Conservation (phyloP, 2,888 invertebrate species). For the Platycnemis pennipes region DNA sequence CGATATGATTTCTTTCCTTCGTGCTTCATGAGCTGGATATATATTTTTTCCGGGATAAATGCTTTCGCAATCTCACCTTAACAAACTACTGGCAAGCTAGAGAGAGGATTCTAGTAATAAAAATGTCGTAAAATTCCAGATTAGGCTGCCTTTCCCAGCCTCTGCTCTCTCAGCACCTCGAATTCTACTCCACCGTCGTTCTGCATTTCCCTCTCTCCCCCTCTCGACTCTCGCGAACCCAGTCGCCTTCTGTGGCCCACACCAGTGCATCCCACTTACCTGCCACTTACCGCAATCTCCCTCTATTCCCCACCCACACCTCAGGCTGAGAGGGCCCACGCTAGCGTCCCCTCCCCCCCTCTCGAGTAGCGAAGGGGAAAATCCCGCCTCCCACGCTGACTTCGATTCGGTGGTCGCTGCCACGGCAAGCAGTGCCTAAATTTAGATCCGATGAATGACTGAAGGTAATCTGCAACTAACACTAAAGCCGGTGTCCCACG, state of each 20-base stretch:
- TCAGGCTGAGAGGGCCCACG: not conserved
- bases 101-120: no score
- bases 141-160: not conserved
- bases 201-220: not conserved
- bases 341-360: not conserved
- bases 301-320: not conserved
- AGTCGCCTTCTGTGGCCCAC: not conserved
- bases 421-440: not conserved
- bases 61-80: no score
- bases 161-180: not conserved
- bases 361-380: not conserved
- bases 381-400: not conserved
- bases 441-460: not conserved
- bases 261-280: not conserved
- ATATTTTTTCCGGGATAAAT: no score
- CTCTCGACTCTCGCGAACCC: not conserved
- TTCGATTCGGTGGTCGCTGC: not conserved
- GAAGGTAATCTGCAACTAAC: no score
- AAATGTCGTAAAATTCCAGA: no score
- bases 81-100: no score
- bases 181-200: not conserved
- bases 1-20: no score
- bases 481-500: no score
- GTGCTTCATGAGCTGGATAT: no score
- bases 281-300: slow-evolving; percentile 17